phyloP scores from a whole-genome alignment of 2,888 invertebrate genomes.

The Trichopria drosophilae region DNA sequence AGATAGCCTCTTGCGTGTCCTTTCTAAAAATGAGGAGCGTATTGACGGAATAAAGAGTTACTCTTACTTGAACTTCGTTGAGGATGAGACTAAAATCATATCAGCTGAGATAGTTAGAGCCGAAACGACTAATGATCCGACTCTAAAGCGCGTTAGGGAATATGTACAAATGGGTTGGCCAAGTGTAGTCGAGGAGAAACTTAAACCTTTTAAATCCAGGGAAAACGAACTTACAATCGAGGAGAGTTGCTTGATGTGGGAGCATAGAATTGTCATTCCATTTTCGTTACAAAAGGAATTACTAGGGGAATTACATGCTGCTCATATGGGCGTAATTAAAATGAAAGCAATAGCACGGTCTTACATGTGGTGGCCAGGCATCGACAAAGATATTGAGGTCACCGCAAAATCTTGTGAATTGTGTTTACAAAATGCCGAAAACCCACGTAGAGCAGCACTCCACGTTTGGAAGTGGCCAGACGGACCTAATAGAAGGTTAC shows the following conservation, averaged over 20 bases:
- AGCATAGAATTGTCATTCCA: slow-evolving; percentile 4
- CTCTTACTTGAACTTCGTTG: slow-evolving; percentile 16
- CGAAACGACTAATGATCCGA: slow-evolving; percentile 5
- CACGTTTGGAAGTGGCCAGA: slow-evolving; percentile 28
- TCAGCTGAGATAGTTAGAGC: background rate
- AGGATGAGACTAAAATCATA: background rate
- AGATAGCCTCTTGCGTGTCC: slow-evolving; percentile 26
- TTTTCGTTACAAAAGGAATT: slow-evolving; percentile 17
- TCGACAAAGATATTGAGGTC: slow-evolving; percentile 29
- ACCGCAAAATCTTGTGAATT: slow-evolving; percentile 12
- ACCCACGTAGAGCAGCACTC: slow-evolving; percentile 21
- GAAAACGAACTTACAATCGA: slow-evolving; percentile 1
- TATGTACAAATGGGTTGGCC: slow-evolving; percentile 6
- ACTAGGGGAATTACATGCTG: slow-evolving; percentile 33
- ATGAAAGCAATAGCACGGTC: slow-evolving; percentile 38
- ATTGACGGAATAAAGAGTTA: slow-evolving; percentile 1
- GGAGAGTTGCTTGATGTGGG: slow-evolving; percentile 4
- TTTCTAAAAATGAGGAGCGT: background rate
- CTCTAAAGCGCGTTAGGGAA: background rate
- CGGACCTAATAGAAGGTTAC: slow-evolving; percentile 22
- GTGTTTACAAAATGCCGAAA: slow-evolving; percentile 18
- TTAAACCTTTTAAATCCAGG: background rate
- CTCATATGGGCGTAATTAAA: slow-evolving; percentile 35
- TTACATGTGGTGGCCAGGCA: slow-evolving; percentile 37
- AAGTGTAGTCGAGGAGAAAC: background rate